phyloP scores from a whole-genome alignment of 1,140 invertebrate species.

The Tetragnatha versicolor region DNA sequence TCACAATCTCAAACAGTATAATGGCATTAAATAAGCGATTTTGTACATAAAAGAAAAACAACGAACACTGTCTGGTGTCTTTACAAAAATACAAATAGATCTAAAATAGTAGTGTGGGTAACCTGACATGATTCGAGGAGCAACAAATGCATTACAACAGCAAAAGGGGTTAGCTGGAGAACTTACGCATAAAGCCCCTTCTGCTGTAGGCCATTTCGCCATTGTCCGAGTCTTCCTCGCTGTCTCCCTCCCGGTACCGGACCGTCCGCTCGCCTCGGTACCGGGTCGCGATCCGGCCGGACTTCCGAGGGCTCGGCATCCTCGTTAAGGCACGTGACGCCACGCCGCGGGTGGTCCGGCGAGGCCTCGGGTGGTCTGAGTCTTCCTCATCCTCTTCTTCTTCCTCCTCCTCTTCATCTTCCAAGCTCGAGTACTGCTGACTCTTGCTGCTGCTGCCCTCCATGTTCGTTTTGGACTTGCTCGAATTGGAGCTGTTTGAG shows the following conservation, averaged over 20 bases:
- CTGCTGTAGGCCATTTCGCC: constrained; percentile 69
- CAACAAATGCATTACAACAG: not conserved
- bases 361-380: constrained; percentile 57
- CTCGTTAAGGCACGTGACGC: too few relatives aligned
- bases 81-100: constrained; percentile 28
- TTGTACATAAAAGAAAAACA: constrained; percentile 11
- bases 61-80: not conserved
- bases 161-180: constrained; percentile 73
- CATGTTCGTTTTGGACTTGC: too few relatives aligned
- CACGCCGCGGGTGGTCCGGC: not conserved
- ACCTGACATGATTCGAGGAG: too few relatives aligned
- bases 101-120: too few relatives aligned
- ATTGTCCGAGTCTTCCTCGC: not conserved
- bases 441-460: not conserved
- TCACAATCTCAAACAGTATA: constrained; percentile 9
- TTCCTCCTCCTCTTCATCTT: constrained; percentile 58
- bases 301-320: not conserved
- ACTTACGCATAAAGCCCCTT: constrained; percentile 80
- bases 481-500: too few relatives aligned
- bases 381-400: constrained; percentile 65
- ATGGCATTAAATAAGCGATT: constrained; percentile 12
- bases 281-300: constrained; percentile 30
- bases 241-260: not conserved
- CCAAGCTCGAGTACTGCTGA: not conserved
- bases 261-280: constrained; percentile 58